phyloP scores from a whole-genome alignment of 2,113 vertebrate species.

The Pristiophorus japonicus region DNA sequence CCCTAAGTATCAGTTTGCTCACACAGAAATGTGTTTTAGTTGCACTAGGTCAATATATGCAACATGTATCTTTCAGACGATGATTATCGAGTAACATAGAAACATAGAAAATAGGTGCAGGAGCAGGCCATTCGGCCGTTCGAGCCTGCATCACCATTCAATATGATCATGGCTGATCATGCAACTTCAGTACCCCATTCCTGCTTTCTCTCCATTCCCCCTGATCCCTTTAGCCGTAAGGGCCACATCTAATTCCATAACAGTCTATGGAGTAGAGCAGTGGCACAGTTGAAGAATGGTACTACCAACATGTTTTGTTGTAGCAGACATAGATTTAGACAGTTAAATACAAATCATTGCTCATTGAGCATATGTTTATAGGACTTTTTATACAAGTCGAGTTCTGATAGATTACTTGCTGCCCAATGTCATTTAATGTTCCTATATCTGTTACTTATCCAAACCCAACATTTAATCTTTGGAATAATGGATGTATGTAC shows the following conservation, averaged over 20 bases:
- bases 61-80: not conserved
- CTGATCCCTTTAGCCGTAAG: too few relatives aligned
- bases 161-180: too few relatives aligned
- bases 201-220: too few relatives aligned
- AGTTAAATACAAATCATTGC: conserved; percentile 21
- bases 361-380: not conserved
- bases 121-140: too few relatives aligned
- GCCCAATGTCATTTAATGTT: conserved; percentile 42
- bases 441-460: conserved; percentile 40
- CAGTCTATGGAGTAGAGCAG: not conserved
- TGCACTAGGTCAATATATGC: not conserved
- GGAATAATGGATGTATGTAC: conserved; percentile 37
- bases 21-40: not conserved
- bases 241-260: too few relatives aligned
- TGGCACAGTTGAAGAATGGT: not conserved
- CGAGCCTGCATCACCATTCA: too few relatives aligned
- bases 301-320: not conserved
- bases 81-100: not conserved
- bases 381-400: conserved; percentile 30
- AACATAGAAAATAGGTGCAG: too few relatives aligned
- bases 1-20: not conserved
- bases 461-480: conserved; percentile 41
- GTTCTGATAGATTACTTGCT: conserved; percentile 43
- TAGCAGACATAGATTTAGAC: not conserved
- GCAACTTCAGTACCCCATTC: too few relatives aligned